These are phyloP conservation scores for Erannis defoliaria DNA, from an alignment of 2,888 invertebrate genomes.

Conservation along the genomic window DNA sequence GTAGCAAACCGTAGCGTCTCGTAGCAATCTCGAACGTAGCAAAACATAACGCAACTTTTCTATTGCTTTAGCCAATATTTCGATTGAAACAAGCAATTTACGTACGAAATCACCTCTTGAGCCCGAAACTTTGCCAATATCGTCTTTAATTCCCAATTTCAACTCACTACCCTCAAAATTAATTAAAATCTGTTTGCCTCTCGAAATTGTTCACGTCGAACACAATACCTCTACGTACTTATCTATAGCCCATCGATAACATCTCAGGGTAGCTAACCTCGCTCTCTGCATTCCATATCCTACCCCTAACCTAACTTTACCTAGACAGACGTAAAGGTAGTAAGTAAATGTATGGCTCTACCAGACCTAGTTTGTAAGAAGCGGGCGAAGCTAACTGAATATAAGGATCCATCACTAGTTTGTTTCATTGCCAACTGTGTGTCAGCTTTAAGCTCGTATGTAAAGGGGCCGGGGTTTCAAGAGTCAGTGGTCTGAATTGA, in stretches of 20 bases:
- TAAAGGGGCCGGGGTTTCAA: conserved; percentile 19
- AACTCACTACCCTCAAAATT: conserved; percentile 43
- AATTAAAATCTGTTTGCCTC: conserved; percentile 54
- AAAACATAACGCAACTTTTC: conserved; percentile 42
- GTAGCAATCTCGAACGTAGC: conserved; percentile 50
- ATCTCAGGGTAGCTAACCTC: conserved; percentile 15
- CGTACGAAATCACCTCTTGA: conserved; percentile 31
- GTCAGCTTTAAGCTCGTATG: conserved; percentile 16
- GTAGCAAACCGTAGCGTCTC: conserved; percentile 15
- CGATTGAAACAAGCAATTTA: conserved; percentile 31
- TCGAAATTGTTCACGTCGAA: conserved; percentile 34
- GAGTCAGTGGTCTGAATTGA: conserved; percentile 22
- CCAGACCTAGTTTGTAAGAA: conserved; percentile 18
- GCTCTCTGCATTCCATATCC: conserved; percentile 22
- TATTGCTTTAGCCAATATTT: conserved; percentile 27
- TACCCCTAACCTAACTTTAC: conserved; percentile 29
- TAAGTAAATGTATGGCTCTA: conserved; percentile 8
- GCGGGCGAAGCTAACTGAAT: conserved; percentile 13
- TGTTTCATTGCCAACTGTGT: conserved; percentile 33
- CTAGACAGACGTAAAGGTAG: conserved; percentile 11
- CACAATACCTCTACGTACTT: conserved; percentile 37
- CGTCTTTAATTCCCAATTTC: conserved; percentile 47
- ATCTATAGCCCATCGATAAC: conserved; percentile 29
- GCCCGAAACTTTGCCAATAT: conserved; percentile 50
- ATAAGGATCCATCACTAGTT: conserved; percentile 27